Conservation (phyloP, 2,113 vertebrate species). For the Tragelaphus scriptus region DNA sequence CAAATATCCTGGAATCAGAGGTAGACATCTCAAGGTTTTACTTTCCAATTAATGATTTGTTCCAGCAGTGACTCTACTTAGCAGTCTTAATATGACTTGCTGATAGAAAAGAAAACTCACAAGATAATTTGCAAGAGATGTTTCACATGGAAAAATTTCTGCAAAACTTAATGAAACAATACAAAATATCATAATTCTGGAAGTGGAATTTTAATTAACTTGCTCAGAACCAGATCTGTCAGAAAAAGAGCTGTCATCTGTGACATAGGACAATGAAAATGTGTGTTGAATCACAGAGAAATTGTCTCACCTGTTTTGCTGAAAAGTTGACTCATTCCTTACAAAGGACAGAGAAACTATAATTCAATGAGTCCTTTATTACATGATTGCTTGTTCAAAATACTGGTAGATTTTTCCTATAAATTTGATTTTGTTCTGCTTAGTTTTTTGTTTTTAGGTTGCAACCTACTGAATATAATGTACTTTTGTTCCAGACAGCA, state of each 20-base stretch:
- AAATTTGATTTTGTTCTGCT: not conserved
- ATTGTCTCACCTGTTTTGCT: not conserved
- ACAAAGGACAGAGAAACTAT: not conserved
- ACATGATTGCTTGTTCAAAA: not conserved
- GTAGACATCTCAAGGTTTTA: not conserved
- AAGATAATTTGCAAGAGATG: not conserved
- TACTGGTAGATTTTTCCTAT: not conserved
- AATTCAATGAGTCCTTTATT: not conserved
- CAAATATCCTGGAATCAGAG: not conserved
- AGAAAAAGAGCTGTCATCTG: not conserved
- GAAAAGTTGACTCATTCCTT: not conserved
- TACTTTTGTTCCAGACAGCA: not conserved
- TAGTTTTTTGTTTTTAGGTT: not conserved
- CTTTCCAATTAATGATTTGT: not conserved
- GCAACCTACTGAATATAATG: not conserved
- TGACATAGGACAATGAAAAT: not conserved
- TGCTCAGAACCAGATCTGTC: not conserved
- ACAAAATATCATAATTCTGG: not conserved
- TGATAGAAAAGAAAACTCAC: not conserved
- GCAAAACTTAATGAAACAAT: not conserved
- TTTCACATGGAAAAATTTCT: not conserved
- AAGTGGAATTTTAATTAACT: constrained; percentile 16
- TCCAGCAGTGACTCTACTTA: not conserved
- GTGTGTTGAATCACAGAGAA: not conserved
- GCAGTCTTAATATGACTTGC: not conserved